Conservation (phyloP, 2,888 invertebrate species). For the Microplitis deprimator region DNA sequence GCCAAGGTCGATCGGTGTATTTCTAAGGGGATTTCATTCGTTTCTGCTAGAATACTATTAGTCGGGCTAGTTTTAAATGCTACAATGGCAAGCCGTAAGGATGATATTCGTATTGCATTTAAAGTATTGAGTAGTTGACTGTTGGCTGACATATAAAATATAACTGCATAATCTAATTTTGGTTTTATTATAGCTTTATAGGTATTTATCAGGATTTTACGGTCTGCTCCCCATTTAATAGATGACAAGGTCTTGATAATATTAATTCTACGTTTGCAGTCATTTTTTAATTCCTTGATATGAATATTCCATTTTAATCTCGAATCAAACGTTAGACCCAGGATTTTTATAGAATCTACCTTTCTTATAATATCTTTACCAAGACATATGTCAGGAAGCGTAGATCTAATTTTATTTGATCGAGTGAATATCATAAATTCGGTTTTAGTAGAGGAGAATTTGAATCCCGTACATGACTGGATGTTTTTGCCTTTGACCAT, state of each 20-base stretch:
- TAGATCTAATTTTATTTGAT: not conserved
- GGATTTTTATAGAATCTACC: slow-evolving; percentile 20
- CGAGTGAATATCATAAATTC: slow-evolving; percentile 24
- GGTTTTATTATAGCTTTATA: slow-evolving; percentile 44
- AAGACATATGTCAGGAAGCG: not conserved
- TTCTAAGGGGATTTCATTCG: slow-evolving; percentile 21
- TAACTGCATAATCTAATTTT: slow-evolving; percentile 45
- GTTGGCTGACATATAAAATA: slow-evolving; percentile 39
- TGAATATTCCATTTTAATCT: slow-evolving; percentile 43
- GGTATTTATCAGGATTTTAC: slow-evolving; percentile 20
- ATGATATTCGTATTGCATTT: slow-evolving; percentile 25
- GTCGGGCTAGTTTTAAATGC: slow-evolving; percentile 44
- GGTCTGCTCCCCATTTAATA: slow-evolving; percentile 40
- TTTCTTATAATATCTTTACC: not conserved
- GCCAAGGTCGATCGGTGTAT: not conserved
- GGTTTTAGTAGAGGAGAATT: slow-evolving; percentile 34
- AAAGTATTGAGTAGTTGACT: not conserved
- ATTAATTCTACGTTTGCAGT: slow-evolving; percentile 31
- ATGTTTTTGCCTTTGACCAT: too few species aligned
- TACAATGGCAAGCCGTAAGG: slow-evolving; percentile 29
- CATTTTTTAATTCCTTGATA: slow-evolving; percentile 28
- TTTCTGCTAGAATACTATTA: slow-evolving; percentile 31
- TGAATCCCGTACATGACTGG: slow-evolving; percentile 16
- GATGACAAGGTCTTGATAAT: slow-evolving; percentile 32
- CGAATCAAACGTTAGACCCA: slow-evolving; percentile 42